Conservation (phyloP, 2,113 vertebrate genomes). For the Elgaria multicarinata region DNA sequence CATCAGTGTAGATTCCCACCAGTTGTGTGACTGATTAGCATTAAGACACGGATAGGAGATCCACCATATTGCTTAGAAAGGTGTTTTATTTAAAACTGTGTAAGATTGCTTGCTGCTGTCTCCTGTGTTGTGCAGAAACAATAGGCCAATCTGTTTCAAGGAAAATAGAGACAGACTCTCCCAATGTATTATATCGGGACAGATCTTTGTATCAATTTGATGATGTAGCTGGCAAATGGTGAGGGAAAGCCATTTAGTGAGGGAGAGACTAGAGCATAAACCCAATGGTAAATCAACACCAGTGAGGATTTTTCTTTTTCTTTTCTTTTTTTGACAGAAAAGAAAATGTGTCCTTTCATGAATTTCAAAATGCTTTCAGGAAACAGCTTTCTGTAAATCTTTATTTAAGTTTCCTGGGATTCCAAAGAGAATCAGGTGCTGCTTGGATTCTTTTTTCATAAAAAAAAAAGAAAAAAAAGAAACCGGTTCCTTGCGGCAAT, state of each 20-base stretch:
- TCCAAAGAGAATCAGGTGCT: neutral
- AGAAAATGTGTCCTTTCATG: neutral
- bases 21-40: neutral
- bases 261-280: neutral
- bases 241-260: neutral
- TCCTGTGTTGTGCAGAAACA: slow-evolving; percentile 12
- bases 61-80: neutral
- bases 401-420: neutral
- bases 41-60: neutral
- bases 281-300: neutral
- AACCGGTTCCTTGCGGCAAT: neutral
- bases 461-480: slow-evolving; percentile 38
- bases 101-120: neutral
- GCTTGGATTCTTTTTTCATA: neutral
- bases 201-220: neutral
- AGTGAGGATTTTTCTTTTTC: neutral
- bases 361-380: neutral
- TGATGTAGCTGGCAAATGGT: neutral
- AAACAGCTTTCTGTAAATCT: slow-evolving; percentile 15
- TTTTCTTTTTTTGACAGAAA: slow-evolving; percentile 25
- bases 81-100: neutral
- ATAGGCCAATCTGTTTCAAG: neutral
- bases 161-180: neutral
- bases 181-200: slow-evolving; percentile 16
- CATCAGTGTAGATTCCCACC: too few relatives aligned